These are phyloP conservation scores for Sphaerodactylus townsendi DNA, from an alignment of 2,113 vertebrate species.

Conservation along the genomic window DNA sequence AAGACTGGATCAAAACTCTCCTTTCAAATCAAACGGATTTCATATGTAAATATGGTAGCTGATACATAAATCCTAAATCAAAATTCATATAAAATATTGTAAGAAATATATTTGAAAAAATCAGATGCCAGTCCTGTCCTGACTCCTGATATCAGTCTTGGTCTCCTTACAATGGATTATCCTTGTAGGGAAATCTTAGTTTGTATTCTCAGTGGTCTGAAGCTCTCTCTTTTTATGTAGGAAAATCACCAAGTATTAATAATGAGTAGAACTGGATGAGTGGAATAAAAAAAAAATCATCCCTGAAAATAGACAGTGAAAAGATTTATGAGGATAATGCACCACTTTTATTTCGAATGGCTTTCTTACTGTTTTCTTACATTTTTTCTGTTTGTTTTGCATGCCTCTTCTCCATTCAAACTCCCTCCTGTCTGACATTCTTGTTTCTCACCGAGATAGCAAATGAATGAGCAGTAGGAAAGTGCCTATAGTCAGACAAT, in stretches of 20 bases:
- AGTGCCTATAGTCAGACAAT: conserved; percentile 35
- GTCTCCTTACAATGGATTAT: neutral
- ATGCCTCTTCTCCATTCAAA: neutral
- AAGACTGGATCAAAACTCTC: neutral
- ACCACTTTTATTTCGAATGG: neutral
- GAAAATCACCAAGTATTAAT: neutral
- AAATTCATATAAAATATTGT: neutral
- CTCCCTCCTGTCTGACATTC: conserved; percentile 27
- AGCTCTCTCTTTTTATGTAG: neutral
- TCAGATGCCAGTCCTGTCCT: neutral
- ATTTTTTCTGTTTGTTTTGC: neutral
- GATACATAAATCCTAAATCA: neutral
- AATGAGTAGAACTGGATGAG: neutral
- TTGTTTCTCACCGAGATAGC: conserved; percentile 35
- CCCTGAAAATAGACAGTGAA: neutral
- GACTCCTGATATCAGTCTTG: too few species aligned
- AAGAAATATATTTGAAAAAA: neutral
- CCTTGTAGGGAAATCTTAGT: neutral
- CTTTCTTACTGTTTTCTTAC: neutral
- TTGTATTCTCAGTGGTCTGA: neutral
- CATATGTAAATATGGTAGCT: neutral
- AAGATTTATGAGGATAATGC: neutral
- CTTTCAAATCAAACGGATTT: neutral
- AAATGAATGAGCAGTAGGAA: conserved; percentile 45
- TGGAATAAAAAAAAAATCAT: neutral